Base-by-base conservation (phyloP, 2,888 invertebrate species). In the Perithous albicinctus region DNA sequence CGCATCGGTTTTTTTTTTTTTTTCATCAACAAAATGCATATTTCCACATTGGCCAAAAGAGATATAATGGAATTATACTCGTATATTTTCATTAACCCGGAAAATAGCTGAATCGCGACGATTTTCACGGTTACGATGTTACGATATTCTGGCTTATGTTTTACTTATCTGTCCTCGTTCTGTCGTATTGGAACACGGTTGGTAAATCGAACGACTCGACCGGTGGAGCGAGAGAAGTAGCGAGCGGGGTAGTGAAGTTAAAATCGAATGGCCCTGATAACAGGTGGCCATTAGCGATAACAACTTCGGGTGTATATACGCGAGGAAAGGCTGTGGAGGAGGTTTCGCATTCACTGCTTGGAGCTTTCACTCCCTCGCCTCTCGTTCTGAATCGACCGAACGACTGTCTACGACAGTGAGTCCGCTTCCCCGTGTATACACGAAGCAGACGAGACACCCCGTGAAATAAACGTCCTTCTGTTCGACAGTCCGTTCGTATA, bases 251-350 rank as follows among this genome's bases (percentile, higher is more conserved):
- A 67, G 76, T 23, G 46, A 69, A 76, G 82, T 81, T 81, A 84
- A 83, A 87, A 88, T 86, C 87, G 85, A 88, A 88, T 82, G 59
- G 48, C 77, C 66, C 85, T 84, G 87, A 88, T 88, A 88, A 87
- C 86, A 85, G 84, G 76, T 85, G 81, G 85, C 86, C 85, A 88
- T 87, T 89, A 87, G 75, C 82, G 88, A 89, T 88, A 89, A 89
- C 88, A 88, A 89, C 86, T 88, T 88, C 56, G 75, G 69, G 64
- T 46, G n/a, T n/a, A n/a, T n/a, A n/a, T n/a, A 69, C 3, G 46
- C 75, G 26, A 29, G 35, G 63, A 61, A n/a, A n/a, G n/a, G n/a
- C n/a, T n/a, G n/a, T 43, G 77, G 61, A 32, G 38, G 56, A 54
- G 67, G 73, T 56, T 63, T 80, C 64, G 63, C 38, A 41, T 61